Evolutionary conservation across 2,888 invertebrate species (phyloP), one percentile per base, ranked within the genome.

Genomic region (Nephrocerus scutellatus): DNA sequence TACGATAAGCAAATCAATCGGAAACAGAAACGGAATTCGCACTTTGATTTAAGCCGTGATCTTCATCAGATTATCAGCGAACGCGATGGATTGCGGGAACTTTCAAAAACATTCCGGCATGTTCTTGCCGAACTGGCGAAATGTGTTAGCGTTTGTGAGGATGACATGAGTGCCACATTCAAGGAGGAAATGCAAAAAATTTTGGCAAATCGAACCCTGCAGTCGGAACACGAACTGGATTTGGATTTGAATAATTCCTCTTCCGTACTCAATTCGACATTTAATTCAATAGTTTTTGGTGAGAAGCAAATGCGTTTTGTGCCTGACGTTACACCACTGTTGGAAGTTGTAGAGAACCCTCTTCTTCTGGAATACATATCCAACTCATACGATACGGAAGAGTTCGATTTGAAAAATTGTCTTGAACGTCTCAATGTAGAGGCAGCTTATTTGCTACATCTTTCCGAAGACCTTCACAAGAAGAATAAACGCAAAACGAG

Each of bases 91-190:
- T 62, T 84, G 42, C 76, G 76, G 44, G 79, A 77, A 46, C 73
- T 81, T 36, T 80, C 81, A 19, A 65, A 71, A 32, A 76, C 77
- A 24, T 71, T 86, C 38, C 78, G 81, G 50, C 73, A 74, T 46
- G 73, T 80, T 20, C 72, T 87, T 42, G 70, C 74, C 1, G 82
- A 84, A 59, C 66, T 87, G 54, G 75, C 82, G 30, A 79, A 79
- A 57, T 86, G 84, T 64, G 82, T 84, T 57, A 76, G 76, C 6
- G 72, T 77, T 49, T 85, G 84, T 33, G 87, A 87, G 62, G 82
- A 83, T 58, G 86, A 86, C 63, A 70, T 87, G 24, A 86, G 84
- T 67, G 77, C 76, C 49, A 84, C 83, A 10, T 68, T 87, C 32
- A 74, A 83, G 0, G 79, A 77, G 33, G 79, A 79, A 31, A 53